Conservation (phyloP, 2,888 invertebrate genomes). For the Cryptophagus acutangulus region DNA sequence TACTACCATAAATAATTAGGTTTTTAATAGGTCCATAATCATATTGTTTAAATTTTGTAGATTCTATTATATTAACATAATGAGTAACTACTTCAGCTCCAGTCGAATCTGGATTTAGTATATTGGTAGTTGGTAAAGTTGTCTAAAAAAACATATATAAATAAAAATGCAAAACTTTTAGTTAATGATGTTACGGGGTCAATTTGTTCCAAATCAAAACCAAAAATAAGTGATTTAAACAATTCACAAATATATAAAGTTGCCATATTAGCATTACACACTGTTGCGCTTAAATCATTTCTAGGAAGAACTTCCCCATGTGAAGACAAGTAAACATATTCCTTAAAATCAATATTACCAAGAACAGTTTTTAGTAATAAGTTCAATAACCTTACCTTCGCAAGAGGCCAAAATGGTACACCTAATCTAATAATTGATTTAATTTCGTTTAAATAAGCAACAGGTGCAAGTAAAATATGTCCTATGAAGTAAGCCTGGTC, state of each 20-base stretch:
- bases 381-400: no score
- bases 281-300: no score
- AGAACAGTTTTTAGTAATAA: no score
- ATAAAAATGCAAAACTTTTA: constrained; percentile 1
- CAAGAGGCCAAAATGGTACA: constrained; percentile 7
- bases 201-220: no score
- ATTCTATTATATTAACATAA: no score
- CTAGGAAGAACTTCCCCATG: no score
- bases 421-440: constrained; percentile 9
- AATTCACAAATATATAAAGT: no score
- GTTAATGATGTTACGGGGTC: no score
- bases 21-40: constrained; percentile 13
- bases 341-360: no score
- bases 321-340: no score
- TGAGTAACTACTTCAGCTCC: constrained; percentile 8
- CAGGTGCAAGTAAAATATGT: constrained; percentile 16
- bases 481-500: constrained; percentile 12
- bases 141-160: neutral
- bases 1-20: constrained; percentile 5
- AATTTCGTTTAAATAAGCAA: constrained; percentile 8
- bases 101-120: constrained; percentile 11
- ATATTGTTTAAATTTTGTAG: constrained; percentile 9
- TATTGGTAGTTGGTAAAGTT: constrained; percentile 11
- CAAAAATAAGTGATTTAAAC: no score
- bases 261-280: no score